A percentile compares a stretch with the other conserved stretches of the same genome.
Evolutionary conservation across 2,888 invertebrate genomes (phyloP).

Genomic region (Athalia rosae): DNA sequence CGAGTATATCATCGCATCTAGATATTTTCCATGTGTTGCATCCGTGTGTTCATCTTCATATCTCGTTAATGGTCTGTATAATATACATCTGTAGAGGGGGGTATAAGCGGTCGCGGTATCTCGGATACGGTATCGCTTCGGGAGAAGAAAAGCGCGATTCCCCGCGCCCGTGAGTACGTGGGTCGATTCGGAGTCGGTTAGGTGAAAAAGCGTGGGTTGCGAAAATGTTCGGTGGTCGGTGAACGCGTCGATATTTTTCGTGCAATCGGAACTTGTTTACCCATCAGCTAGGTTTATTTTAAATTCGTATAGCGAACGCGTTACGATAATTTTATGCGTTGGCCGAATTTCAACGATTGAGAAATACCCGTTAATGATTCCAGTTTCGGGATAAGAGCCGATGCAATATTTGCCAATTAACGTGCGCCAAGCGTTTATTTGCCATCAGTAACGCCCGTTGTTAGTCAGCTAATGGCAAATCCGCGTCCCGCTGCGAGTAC

Average conservation of each 20-base stretch:
- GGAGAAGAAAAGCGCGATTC: constrained; percentile 18
- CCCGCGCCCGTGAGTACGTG: neutral
- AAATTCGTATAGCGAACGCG: neutral
- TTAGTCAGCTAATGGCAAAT: constrained; percentile 66
- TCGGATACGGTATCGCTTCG: neutral
- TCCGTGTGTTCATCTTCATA: constrained; percentile 32
- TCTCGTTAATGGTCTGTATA: constrained; percentile 42
- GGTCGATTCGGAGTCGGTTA: neutral
- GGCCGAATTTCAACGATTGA: neutral
- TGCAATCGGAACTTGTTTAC: neutral
- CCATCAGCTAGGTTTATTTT: neutral
- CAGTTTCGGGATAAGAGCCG: constrained; percentile 64
- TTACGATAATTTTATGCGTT: neutral
- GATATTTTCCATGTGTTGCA: constrained; percentile 33
- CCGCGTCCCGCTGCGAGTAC: constrained; percentile 51
- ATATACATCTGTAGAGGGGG: too few relatives aligned
- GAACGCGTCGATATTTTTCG: neutral
- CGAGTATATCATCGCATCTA: constrained; percentile 22
- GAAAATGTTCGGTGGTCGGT: constrained; percentile 13
- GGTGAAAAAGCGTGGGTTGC: constrained; percentile 14
- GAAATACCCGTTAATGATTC: constrained; percentile 8
- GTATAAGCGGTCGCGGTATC: neutral
- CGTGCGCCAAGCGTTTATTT: constrained; percentile 49
- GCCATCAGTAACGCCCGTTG: constrained; percentile 48
- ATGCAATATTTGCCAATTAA: constrained; percentile 69